Percentiles rank a stretch among this genome's conserved stretches.
These are phyloP conservation scores for Muscicapa adusta DNA, from an alignment of 2,113 vertebrate genomes.

Conservation along the genomic window DNA sequence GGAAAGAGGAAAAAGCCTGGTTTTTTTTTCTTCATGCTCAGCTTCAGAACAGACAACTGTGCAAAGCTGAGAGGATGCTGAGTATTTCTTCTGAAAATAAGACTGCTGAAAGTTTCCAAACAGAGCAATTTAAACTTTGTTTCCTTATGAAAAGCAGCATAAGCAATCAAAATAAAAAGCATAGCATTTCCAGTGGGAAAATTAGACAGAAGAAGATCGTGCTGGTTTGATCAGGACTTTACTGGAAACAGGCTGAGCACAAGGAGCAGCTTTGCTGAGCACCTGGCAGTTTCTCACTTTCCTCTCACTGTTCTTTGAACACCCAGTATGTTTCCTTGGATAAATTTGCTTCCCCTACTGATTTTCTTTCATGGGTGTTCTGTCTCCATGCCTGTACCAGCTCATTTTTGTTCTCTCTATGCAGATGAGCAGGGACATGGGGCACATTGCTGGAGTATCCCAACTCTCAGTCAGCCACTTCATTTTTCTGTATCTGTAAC, in stretches of 20 bases:
- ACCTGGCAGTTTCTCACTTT: background rate
- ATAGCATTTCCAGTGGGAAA: background rate
- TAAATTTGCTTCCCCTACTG: background rate
- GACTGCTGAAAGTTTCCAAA: background rate
- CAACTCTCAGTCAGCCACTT: background rate
- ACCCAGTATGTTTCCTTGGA: background rate
- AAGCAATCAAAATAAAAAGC: background rate
- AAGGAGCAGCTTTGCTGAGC: background rate
- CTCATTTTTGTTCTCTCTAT: background rate
- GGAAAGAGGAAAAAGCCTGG: background rate
- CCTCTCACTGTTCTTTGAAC: background rate
- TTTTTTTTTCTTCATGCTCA: background rate
- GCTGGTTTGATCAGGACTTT: background rate
- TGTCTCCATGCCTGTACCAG: background rate
- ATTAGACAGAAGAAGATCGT: background rate
- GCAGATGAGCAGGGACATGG: background rate
- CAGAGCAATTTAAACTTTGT: background rate
- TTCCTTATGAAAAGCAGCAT: background rate
- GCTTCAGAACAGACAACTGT: background rate
- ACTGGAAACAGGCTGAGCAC: background rate
- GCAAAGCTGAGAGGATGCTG: background rate
- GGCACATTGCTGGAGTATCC: rapidly evolving
- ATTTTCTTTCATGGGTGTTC: background rate
- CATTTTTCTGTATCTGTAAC: background rate
- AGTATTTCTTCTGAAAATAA: background rate